Evolutionary conservation across 2,888 invertebrate genomes (phyloP), one percentile per base, ranked within the genome.

Genomic region (Helobdella robusta): DNA sequence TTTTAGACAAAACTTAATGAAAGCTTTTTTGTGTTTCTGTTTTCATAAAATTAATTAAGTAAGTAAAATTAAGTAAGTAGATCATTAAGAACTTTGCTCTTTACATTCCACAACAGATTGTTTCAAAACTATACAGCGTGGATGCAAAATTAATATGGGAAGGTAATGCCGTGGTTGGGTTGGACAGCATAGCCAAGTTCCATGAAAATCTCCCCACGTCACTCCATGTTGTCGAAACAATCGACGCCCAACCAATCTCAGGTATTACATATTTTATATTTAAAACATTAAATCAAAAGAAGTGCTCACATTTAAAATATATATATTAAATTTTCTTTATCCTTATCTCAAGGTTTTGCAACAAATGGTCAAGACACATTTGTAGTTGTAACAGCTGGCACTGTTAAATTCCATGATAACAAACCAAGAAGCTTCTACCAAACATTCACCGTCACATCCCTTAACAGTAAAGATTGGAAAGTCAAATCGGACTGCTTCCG

Each of bases 111-210:
- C 2, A 18, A 44, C 66, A 79, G 79, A 70, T 74, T 18, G 69
- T 91, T 77, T 84, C 86, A 0, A 87, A 87, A 74, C 80, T 92
- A 52, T 94, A 93, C 76, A 81, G 91, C 73, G 89, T 91, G 56
- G 85, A 85, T 30, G 91, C 88, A 5, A 82, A 87, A n/a, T 81
- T 92, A 62, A 86, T 89, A 54, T 95, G 92, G 93, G 93, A 94
- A 82, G 94, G 94, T 34, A 91, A 90, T 79, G 87, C 87, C 5
- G 83, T 88, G 0, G 85, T 83, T 64, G 91, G 91, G 5, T 86
- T 85, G 74, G 88, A 88, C 40, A 85, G 85, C 68, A 91, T 95
- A 66, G 86, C 89, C 74, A 89, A 89, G 74, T 93, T 91, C 75
- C 85, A 89, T 70, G 85, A 87, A 76, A 87, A 88, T 70, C 81